Conservation (phyloP, 1,140 invertebrate genomes). For the Steinernema khuongi region DNA sequence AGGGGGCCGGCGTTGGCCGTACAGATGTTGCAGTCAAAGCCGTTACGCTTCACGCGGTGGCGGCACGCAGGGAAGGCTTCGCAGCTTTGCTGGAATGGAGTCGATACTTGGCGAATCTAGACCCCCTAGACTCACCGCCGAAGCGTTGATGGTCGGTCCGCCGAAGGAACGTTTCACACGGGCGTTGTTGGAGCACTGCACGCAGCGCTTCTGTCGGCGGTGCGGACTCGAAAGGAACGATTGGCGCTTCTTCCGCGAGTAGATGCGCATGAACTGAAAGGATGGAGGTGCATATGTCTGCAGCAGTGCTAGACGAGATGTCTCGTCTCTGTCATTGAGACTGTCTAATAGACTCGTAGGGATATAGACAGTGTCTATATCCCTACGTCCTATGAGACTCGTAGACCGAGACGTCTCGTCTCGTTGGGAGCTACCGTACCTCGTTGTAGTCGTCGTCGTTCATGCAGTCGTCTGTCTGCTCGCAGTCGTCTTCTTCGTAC, state of each 20-base stretch:
- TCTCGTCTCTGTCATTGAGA: constrained; percentile 8
- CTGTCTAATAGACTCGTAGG: constrained; percentile 4
- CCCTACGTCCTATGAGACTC: neutral
- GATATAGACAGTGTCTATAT: too few species aligned
- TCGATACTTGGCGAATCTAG: constrained; percentile 16
- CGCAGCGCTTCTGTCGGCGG: constrained; percentile 31
- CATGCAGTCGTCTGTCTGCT: constrained; percentile 45
- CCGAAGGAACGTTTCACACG: constrained; percentile 43
- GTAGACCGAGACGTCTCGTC: neutral
- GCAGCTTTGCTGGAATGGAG: constrained; percentile 38
- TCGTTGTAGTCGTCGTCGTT: constrained; percentile 43
- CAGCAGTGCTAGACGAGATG: neutral
- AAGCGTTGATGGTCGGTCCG: constrained; percentile 45
- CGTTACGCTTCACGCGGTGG: constrained; percentile 39
- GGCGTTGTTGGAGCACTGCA: constrained; percentile 22
- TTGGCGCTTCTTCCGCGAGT: constrained; percentile 22
- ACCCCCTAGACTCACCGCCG: constrained; percentile 31
- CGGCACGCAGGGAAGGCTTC: constrained; percentile 43
- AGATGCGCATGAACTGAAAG: constrained; percentile 25
- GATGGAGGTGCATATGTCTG: constrained; percentile 2
- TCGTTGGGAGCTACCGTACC: neutral
- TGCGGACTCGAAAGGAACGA: constrained; percentile 14
- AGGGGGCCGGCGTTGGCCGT: constrained; percentile 23
- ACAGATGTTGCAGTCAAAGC: constrained; percentile 40
- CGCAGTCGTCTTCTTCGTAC: constrained; percentile 27